Percentiles rank a stretch among this genome's conserved stretches.
phyloP scores from a whole-genome alignment of 2,797 vertebrate species.

The Paedocypris micromegethes region DNA sequence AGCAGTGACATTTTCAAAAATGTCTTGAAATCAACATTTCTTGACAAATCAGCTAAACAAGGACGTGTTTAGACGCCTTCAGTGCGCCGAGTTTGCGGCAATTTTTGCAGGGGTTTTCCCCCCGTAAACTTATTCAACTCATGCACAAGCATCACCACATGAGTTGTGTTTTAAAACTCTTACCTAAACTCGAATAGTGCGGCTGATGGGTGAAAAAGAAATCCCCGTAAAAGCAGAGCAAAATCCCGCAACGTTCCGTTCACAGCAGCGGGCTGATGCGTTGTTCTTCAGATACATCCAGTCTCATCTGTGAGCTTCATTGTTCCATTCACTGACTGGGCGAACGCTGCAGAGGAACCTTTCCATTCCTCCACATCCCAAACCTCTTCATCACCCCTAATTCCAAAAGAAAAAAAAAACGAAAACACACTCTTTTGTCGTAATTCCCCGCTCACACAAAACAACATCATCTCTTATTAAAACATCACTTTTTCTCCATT shows the following conservation, averaged over 20 bases:
- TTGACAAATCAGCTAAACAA: not conserved
- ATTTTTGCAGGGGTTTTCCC: not conserved
- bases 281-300: slow-evolving; percentile 41
- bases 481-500: slow-evolving; percentile 44
- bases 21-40: not conserved
- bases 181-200: slow-evolving; percentile 45
- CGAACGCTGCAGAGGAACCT: slow-evolving; percentile 36
- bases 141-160: no score
- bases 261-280: slow-evolving; percentile 42
- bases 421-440: slow-evolving; percentile 22
- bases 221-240: slow-evolving; percentile 41
- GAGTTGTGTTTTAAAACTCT: not conserved
- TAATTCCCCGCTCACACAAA: slow-evolving; percentile 16
- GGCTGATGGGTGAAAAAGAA: slow-evolving; percentile 39
- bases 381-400: slow-evolving; percentile 38
- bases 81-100: slow-evolving; percentile 38
- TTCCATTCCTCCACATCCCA: slow-evolving; percentile 32
- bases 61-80: slow-evolving; percentile 15
- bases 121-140: slow-evolving; percentile 29
- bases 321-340: slow-evolving; percentile 47
- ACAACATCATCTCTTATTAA: slow-evolving; percentile 33
- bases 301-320: slow-evolving; percentile 43
- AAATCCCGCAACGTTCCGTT: slow-evolving; percentile 50
- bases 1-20: no score
- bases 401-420: slow-evolving; percentile 34